Evolutionary conservation across 2,888 invertebrate species (phyloP).

Genomic region (Tanypteryx hageni): DNA sequence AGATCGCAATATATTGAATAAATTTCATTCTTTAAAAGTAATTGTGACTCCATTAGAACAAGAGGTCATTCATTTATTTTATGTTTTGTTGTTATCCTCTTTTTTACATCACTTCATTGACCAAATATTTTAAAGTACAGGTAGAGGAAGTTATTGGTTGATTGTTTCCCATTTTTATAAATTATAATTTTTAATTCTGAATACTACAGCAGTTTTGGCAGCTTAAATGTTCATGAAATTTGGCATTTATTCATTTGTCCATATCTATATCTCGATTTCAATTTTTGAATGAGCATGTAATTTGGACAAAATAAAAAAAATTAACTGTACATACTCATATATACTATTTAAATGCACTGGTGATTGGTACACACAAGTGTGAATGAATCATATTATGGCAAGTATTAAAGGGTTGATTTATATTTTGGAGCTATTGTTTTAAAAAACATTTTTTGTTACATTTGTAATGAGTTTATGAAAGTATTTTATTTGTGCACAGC

Average conservation of each 20-base stretch:
- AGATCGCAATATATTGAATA: not conserved
- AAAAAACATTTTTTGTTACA: conserved; percentile 21
- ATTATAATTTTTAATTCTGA: not conserved
- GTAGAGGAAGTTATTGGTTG: not conserved
- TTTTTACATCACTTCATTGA: not conserved
- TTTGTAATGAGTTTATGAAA: conserved; percentile 38
- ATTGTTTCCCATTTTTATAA: not conserved
- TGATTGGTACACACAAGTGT: conserved; percentile 21
- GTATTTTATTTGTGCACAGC: conserved; percentile 37
- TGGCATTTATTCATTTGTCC: not conserved
- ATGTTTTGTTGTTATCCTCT: not conserved
- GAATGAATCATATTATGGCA: conserved; percentile 33
- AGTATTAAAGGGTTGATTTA: conserved; percentile 31
- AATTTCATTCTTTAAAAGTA: not conserved
- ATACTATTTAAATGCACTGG: conserved; percentile 9
- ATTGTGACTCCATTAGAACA: not conserved
- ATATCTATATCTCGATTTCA: not conserved
- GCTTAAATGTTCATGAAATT: not conserved
- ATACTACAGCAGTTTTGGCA: not conserved
- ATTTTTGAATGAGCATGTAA: not conserved
- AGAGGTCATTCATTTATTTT: not conserved
- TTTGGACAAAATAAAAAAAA: not conserved
- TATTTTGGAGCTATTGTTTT: conserved; percentile 53
- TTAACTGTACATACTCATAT: not conserved
- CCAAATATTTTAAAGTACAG: not conserved